Evolutionary conservation across 2,113 vertebrate genomes (phyloP), one percentile per base, ranked within the genome.

Genomic region (Synodontis membranacea): DNA sequence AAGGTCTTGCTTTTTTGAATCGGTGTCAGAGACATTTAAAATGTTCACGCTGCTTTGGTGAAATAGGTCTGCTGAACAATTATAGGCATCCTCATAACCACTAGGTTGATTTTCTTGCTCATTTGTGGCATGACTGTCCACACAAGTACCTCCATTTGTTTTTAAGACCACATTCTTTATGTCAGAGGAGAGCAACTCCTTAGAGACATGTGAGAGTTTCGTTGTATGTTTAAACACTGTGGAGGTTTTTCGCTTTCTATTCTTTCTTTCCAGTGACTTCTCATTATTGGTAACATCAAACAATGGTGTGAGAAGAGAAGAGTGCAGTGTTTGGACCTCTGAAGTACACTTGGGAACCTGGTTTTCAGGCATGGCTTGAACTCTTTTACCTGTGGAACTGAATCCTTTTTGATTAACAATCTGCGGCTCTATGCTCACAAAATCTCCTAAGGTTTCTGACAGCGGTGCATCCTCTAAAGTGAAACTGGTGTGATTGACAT

Each of bases 61-160:
- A 91, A 97, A 97, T 64, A 97, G 94, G 89, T 97, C 96, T 84
- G 93, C 93, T 87, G 96, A 97, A 90, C 91, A 93, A 91, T 96
- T 89, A 62, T 95, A 96, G 11, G 17, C 80, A 76, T 88, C 93
- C 68, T 87, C 74, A 89, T 92, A 88, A 37, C 28, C 75, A 88
- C 34, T 80, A 87, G 10, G 6, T 14, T 81, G 82, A 76, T 0
- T 82, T 48, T 60, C 92, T 52, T 89, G 84, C 75, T 86, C 87
- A 25, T 64, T 37, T 37, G 5, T 34, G 21, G 60, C 70, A 86
- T 82, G 46, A 39, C 72, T 85, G 82, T 80, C 82, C 56, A 58
- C 52, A 21, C 2, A 11, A 80, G 54, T 28, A 58, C 11, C 37
- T 11, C 37, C 34, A 44, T 70, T 86, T 31, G 37, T 70, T 58